These are phyloP conservation scores for Seira musarum DNA, from an alignment of 2,888 invertebrate species.

Conservation along the genomic window DNA sequence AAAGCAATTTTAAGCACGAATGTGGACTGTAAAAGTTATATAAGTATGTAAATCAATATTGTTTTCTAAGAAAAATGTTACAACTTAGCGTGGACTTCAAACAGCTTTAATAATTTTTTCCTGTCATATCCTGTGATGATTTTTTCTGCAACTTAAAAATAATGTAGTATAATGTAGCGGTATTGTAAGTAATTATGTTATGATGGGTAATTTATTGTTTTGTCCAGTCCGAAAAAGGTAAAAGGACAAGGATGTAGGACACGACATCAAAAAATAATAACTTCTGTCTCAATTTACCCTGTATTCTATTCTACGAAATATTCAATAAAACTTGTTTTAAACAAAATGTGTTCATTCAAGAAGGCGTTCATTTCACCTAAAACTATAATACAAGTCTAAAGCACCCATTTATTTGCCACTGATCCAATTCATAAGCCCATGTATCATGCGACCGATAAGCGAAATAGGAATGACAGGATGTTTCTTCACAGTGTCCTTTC, in stretches of 20 bases:
- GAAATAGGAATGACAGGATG: neutral
- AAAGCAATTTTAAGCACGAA: neutral
- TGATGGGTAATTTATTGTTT: neutral
- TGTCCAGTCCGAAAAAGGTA: too few species aligned
- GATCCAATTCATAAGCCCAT: slow-evolving; percentile 28
- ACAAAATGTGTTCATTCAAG: neutral
- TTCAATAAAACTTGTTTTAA: neutral
- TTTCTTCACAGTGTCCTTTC: neutral
- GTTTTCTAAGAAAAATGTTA: slow-evolving; percentile 2
- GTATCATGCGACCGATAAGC: neutral
- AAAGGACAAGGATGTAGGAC: too few species aligned
- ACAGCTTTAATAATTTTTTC: slow-evolving; percentile 14
- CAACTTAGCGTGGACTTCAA: neutral
- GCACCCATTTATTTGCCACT: neutral
- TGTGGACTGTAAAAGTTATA: neutral
- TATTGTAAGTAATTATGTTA: neutral
- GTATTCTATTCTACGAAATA: neutral
- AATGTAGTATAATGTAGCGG: neutral
- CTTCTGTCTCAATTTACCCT: neutral
- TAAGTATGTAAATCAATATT: neutral
- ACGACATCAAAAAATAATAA: neutral
- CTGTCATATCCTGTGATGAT: slow-evolving; percentile 9
- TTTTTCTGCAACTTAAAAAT: neutral
- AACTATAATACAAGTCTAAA: neutral
- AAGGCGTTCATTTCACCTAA: neutral